Base-by-base conservation (phyloP, 2,797 vertebrate genomes). In the Jordanella pulchra region DNA sequence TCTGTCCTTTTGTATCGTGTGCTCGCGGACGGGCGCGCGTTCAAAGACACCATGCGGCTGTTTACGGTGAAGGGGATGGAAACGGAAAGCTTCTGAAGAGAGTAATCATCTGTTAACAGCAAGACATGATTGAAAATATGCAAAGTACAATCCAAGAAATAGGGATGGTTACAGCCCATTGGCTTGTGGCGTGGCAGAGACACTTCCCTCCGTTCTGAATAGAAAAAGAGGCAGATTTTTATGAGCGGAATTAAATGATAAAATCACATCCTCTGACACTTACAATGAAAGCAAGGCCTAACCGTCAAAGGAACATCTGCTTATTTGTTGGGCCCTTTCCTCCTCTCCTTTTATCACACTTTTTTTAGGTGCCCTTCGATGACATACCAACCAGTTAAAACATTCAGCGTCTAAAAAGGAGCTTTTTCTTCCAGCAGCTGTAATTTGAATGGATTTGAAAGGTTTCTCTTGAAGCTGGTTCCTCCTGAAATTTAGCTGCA, bases 111-210 rank as follows among this genome's bases (percentile, higher is more conserved):
- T 93, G 91, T 91, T 94, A 94, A 93, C 92, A 93, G 91, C 91
- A 86, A 91, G 92, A 92, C 92, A 91, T 93, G 93, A 94, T 94
- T 92, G 93, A 89, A 94, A 94, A 94, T 93, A 95, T 94, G 92
- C 91, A 93, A 94, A 94, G 89, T 86, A 89, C 88, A 88, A 77
- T 77, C 82, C 81, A 86, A 90, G 90, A 91, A 92, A 93, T 86
- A 86, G 88, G 84, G 85, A 88, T 75, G 89, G 92, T 93, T 92
- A 88, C 92, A 93, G 91, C 89, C 90, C 90, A 92, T 91, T 94
- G 93, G 93, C 89, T 92, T 82, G 88, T 89, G 85, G 85, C 83
- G 80, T 58, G 87, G 85, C 70, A 88, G 83, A 89, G 78, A 89
- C 89, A 88, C 87, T 90, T 92, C 83, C 82, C 84, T 87, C 82